Conservation (phyloP, 2,797 vertebrate species). For the Lutjanus campechanus region DNA sequence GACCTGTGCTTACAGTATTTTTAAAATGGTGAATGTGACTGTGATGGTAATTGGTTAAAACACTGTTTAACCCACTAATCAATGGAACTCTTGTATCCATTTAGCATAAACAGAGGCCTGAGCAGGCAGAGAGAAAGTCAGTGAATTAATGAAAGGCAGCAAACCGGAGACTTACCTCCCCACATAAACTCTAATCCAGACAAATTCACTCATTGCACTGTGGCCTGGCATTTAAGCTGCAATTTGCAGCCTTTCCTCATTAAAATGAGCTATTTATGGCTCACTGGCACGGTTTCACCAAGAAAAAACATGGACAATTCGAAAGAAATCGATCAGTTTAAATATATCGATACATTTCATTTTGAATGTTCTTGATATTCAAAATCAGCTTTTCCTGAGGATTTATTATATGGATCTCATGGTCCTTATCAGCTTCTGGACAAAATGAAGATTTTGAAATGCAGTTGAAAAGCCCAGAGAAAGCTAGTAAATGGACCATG, state of each 20-base stretch:
- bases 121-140: slow-evolving; percentile 12
- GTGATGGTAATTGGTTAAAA: neutral
- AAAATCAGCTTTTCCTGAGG: neutral
- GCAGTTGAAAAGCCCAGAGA: neutral
- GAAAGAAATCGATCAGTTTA: neutral
- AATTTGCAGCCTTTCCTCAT: slow-evolving; percentile 38
- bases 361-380: neutral
- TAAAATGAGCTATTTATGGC: slow-evolving; percentile 34
- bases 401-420: neutral
- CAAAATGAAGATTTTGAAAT: neutral
- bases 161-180: slow-evolving; percentile 19
- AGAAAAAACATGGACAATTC: neutral
- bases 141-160: slow-evolving; percentile 32
- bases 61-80: neutral
- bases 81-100: neutral
- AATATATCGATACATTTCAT: neutral
- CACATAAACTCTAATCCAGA: slow-evolving; percentile 44
- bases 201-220: slow-evolving; percentile 30
- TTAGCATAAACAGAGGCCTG: slow-evolving; percentile 1
- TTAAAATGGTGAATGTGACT: neutral
- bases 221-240: slow-evolving; percentile 38
- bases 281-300: neutral
- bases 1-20: neutral
- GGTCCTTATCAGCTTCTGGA: neutral
- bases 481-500: neutral